phyloP scores from a whole-genome alignment of 2,888 invertebrate species.

The Synanthedon vespiformis region DNA sequence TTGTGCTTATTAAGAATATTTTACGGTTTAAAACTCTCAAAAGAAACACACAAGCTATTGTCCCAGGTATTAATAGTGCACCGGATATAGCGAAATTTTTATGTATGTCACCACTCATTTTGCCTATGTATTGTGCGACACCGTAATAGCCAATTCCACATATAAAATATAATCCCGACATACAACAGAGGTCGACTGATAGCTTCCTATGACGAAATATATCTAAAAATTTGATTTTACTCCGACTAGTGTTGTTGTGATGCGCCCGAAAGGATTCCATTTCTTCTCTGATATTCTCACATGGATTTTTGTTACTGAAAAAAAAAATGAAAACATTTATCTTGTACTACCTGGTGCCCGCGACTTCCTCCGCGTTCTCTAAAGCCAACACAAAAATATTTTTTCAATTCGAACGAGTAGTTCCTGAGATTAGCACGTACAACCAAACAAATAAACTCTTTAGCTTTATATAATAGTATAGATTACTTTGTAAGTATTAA shows the following conservation, averaged over 20 bases:
- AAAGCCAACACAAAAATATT: too few relatives aligned
- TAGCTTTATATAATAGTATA: too few relatives aligned
- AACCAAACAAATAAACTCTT: too few relatives aligned
- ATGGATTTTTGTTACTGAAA: conserved; percentile 30
- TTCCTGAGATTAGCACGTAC: too few relatives aligned
- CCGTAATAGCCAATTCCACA: conserved; percentile 89
- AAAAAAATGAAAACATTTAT: not conserved
- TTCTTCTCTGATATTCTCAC: conserved; percentile 26
- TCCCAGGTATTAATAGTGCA: conserved; percentile 72
- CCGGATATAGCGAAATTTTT: conserved; percentile 82
- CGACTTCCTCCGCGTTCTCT: too few relatives aligned
- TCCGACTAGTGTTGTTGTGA: conserved; percentile 7
- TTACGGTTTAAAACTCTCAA: conserved; percentile 73
- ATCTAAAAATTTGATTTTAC: conserved; percentile 32
- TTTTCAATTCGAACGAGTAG: too few relatives aligned
- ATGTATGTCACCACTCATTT: conserved; percentile 81
- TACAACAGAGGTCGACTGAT: conserved; percentile 72
- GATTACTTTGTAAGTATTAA: not conserved
- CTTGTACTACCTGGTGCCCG: too few relatives aligned
- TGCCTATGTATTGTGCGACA: conserved; percentile 81
- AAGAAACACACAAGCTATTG: conserved; percentile 66
- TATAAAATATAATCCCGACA: conserved; percentile 79
- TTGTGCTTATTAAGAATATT: conserved; percentile 70
- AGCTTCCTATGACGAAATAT: conserved; percentile 59
- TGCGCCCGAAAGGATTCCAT: conserved; percentile 24